Evolutionary conservation across 2,113 vertebrate species (phyloP).

Genomic region (Tor tambroides): DNA sequence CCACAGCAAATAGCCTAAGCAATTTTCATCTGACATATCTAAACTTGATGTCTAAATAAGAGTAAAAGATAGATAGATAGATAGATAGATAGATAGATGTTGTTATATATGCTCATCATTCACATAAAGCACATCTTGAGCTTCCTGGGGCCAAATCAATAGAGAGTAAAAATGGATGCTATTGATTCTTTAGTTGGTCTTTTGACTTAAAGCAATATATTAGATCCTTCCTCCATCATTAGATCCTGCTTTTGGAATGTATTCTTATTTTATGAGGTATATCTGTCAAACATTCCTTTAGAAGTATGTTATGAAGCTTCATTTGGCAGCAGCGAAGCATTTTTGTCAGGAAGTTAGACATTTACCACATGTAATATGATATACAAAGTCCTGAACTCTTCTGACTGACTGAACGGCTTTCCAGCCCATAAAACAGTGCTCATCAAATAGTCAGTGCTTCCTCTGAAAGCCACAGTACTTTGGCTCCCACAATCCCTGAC

Average conservation of each 20-base stretch:
- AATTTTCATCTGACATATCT: constrained; percentile 14
- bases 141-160: constrained; percentile 54
- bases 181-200: constrained; percentile 54
- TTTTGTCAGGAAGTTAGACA: constrained; percentile 14
- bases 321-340: not conserved
- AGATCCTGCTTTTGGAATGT: not conserved
- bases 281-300: constrained; percentile 12
- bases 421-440: constrained; percentile 24
- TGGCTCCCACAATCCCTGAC: constrained; percentile 14
- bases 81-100: not conserved
- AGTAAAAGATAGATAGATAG: not conserved
- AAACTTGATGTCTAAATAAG: not conserved
- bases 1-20: constrained; percentile 12
- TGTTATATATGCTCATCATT: not conserved
- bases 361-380: constrained; percentile 28
- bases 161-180: constrained; percentile 35
- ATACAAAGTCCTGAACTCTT: constrained; percentile 3
- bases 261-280: constrained; percentile 2
- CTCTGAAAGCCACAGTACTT: constrained; percentile 19
- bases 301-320: not conserved
- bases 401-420: constrained; percentile 25
- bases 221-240: not conserved
- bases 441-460: constrained; percentile 19
- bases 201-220: constrained; percentile 15
- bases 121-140: not conserved